Evolutionary conservation across 1,140 invertebrate genomes (phyloP).

Genomic region (Solenopsis invicta): DNA sequence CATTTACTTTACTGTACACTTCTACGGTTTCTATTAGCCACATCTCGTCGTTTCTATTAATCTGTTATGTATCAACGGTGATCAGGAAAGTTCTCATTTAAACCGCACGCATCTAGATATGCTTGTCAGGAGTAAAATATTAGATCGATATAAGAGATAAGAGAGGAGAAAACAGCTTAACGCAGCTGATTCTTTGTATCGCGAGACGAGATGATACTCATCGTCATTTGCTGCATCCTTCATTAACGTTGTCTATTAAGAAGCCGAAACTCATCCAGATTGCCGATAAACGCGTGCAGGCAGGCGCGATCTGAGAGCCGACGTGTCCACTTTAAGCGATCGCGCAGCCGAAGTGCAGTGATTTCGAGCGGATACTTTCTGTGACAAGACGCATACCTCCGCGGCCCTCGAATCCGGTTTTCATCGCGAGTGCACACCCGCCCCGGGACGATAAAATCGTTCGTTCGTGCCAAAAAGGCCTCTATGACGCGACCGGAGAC

Average conservation of each 20-base stretch:
- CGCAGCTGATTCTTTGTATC: not conserved
- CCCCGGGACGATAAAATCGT: conserved; percentile 36
- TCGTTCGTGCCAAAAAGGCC: conserved; percentile 55
- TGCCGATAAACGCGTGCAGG: not conserved
- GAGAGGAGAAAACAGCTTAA: not conserved
- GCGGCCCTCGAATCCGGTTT: conserved; percentile 65
- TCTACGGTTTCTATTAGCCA: not conserved
- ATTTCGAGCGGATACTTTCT: conserved; percentile 68
- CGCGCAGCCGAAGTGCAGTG: conserved; percentile 52
- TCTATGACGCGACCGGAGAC: conserved; percentile 41
- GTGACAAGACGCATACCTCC: conserved; percentile 59
- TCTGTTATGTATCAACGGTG: not conserved
- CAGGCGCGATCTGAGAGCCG: not conserved
- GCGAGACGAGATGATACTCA: not conserved
- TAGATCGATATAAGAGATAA: not conserved
- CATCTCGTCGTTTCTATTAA: not conserved
- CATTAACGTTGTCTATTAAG: not conserved
- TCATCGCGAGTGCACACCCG: conserved; percentile 63
- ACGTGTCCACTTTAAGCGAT: not conserved
- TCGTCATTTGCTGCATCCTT: not conserved
- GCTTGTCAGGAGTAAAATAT: not conserved
- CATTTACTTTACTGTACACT: not conserved
- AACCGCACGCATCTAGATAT: not conserved
- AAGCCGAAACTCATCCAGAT: not conserved
- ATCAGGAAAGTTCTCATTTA: not conserved